These are phyloP conservation scores for Zoanthus solanderi DNA, from an alignment of 92 coral and sea anemone species.

Conservation along the genomic window DNA sequence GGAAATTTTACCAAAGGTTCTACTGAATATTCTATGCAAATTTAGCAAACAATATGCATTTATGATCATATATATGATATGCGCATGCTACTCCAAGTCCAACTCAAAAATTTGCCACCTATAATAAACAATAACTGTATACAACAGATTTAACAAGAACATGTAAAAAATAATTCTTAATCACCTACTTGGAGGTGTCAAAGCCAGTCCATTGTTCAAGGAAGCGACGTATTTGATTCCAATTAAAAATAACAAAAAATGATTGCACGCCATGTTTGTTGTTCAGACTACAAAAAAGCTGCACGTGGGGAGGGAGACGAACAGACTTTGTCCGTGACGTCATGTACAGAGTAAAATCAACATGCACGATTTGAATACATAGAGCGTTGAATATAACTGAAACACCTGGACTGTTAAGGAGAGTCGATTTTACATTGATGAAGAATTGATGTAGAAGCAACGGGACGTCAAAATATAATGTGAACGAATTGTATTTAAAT, in stretches of 20 bases:
- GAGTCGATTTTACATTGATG: conserved; percentile 10
- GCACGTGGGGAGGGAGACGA: background rate
- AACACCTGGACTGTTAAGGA: background rate
- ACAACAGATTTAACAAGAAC: no score
- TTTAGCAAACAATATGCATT: no score
- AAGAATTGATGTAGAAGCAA: background rate
- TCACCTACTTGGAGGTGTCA: conserved; percentile 95
- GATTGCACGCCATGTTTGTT: conserved; percentile 31
- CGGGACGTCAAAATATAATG: conserved; percentile 21
- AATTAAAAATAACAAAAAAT: conserved; percentile 34
- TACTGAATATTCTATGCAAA: no score
- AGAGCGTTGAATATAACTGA: conserved; percentile 20
- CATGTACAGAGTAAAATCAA: background rate
- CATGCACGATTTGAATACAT: conserved; percentile 25
- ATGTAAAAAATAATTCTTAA: background rate
- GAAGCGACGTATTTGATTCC: conserved; percentile 38
- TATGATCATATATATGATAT: no score
- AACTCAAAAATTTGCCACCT: no score
- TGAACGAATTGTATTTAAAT: conserved; percentile 19
- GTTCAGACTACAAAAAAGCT: background rate
- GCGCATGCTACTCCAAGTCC: no score
- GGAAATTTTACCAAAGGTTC: no score
- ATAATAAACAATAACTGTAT: no score
- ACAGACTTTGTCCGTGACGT: background rate
- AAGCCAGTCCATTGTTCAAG: conserved; percentile 89